Evolutionary conservation across 2,797 vertebrate species (phyloP), one percentile per base, ranked within the genome.

Genomic region (Coregonus ussuriensis): DNA sequence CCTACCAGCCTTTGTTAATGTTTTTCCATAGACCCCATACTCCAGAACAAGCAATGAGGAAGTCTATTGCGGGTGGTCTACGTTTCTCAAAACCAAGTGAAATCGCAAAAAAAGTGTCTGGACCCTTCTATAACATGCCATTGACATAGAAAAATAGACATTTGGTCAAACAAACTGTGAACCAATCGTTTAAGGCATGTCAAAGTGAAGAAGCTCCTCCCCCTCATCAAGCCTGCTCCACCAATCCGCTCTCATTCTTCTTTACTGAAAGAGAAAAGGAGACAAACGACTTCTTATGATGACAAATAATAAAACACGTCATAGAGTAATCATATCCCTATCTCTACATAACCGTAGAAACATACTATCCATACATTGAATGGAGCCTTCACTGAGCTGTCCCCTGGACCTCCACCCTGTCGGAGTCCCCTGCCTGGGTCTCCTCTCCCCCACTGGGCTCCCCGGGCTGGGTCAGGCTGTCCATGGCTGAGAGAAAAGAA

Each of bases 401-500:
- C 0, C 37, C 70, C 1, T 54, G 33, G 14, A 72, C 62, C 25
- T 5, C 52, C 1, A 70, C 37, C 35, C 75, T 69, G 15, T 35
- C 21, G 0, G 0, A 41, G n/a, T 54, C 29, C 3, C 51, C 3
- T 67, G 31, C 53, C 29, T 51, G 6, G 65, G 47, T 47, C 41
- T 47, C 41, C 41, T 47, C 41, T 47, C 41, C 9, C 41, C 41
- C 41, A 47, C 9, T 47, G 52, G 53, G 4, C 16, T 65, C 71
- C 53, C 74, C 54, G n/a, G 21, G 65, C 62, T 16, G 37, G 16
- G 79, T 94, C 79, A 87, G 54, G 6, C 87, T 83, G 84, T 95
- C 93, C 93, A 95, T 83, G 31, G 95, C 95, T 2, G 93, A 93
- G 1, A 96, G 88, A 74, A 96, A 91, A 0, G 96, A 95, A 71